A percentile compares a stretch with the other conserved stretches of the same genome.
Conservation (phyloP, 2,888 invertebrate species). For the Abrostola triplasia region DNA sequence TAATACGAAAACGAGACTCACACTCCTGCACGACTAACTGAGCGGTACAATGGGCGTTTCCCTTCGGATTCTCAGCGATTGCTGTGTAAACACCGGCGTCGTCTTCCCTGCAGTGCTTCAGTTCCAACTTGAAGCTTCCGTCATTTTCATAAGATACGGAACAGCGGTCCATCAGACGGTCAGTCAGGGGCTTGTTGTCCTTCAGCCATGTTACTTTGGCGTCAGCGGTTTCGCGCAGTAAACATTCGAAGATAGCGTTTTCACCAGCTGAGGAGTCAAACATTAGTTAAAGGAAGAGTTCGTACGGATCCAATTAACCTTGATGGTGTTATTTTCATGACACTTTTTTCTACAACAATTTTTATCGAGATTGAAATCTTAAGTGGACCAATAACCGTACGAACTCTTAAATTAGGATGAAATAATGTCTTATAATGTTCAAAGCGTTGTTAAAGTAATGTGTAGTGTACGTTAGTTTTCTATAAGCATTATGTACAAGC, state of each 20-base stretch:
- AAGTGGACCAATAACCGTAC: constrained; percentile 61
- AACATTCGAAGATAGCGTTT: constrained; percentile 94
- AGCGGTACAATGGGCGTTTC: constrained; percentile 95
- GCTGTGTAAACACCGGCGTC: constrained; percentile 98
- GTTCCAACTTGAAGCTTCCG: constrained; percentile 90
- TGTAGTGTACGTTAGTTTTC: constrained; percentile 81
- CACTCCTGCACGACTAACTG: constrained; percentile 95
- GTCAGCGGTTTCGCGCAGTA: constrained; percentile 89
- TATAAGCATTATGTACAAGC: constrained; percentile 87
- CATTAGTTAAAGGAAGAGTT: constrained; percentile 68
- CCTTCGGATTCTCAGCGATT: constrained; percentile 93
- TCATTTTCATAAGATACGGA: constrained; percentile 88
- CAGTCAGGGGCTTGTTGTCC: constrained; percentile 94
- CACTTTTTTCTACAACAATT: too few species aligned
- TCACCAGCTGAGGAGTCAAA: constrained; percentile 92
- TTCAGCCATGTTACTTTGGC: constrained; percentile 94
- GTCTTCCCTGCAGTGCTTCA: constrained; percentile 92
- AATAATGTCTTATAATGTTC: constrained; percentile 47
- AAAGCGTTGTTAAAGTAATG: constrained; percentile 80
- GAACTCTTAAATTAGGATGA: constrained; percentile 64
- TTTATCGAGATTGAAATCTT: too few species aligned
- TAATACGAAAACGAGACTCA: constrained; percentile 82
- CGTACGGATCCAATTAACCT: constrained; percentile 67
- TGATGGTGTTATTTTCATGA: constrained; percentile 11
- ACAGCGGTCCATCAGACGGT: constrained; percentile 92